A percentile compares a stretch with the other conserved stretches of the same genome.
Conservation (phyloP, 2,888 invertebrate genomes). For the Eristalis arbustorum region DNA sequence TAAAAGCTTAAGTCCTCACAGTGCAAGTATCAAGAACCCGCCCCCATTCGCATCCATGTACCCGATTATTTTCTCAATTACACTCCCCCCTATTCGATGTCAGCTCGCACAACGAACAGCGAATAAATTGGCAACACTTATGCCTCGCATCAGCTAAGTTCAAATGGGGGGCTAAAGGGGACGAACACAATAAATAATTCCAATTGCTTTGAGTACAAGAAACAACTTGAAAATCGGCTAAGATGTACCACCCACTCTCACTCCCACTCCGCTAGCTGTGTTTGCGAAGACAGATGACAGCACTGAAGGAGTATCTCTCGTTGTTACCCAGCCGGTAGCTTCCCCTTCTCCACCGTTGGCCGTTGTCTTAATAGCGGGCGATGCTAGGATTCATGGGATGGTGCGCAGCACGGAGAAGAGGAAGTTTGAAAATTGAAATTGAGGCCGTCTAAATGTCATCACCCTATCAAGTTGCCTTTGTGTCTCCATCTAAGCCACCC, state of each 20-base stretch:
- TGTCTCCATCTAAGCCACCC: not conserved
- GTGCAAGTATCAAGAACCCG: too few relatives aligned
- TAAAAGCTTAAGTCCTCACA: too few relatives aligned
- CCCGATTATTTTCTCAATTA: too few relatives aligned
- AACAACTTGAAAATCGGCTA: constrained; percentile 46
- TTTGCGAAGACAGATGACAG: constrained; percentile 63
- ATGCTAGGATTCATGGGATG: not conserved
- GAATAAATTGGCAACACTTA: constrained; percentile 26
- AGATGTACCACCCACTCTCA: not conserved
- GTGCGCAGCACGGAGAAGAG: not conserved
- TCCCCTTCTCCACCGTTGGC: not conserved
- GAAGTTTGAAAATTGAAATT: constrained; percentile 54
- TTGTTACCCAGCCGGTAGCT: not conserved
- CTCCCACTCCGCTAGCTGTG: not conserved
- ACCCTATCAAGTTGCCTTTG: constrained; percentile 59
- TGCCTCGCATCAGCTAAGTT: not conserved
- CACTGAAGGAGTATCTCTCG: constrained; percentile 56
- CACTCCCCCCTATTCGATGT: too few relatives aligned
- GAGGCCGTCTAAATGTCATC: constrained; percentile 69
- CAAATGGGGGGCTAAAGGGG: not conserved
- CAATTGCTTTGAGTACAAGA: constrained; percentile 59
- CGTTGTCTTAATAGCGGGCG: not conserved
- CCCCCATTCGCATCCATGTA: too few relatives aligned
- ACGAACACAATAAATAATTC: constrained; percentile 61
- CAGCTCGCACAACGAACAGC: not conserved